Base-by-base conservation (phyloP, 2,888 invertebrate genomes). In the Eilema sororculum region DNA sequence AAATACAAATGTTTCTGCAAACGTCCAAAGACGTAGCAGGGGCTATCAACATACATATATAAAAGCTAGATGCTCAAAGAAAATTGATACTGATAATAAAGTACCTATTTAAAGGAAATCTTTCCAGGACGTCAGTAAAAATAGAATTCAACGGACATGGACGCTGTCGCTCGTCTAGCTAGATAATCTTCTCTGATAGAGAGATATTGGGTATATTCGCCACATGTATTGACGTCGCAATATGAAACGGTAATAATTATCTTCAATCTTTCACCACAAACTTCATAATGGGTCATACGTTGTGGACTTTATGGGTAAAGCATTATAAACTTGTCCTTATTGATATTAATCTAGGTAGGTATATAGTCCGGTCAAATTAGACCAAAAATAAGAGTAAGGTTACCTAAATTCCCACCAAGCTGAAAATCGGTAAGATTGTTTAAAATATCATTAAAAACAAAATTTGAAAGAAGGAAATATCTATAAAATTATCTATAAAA, bases 181-280 rank as follows among this genome's bases (percentile, higher is more conserved):
- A 75, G 79, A 75, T 78, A 67, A 73, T 68, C 72, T 67, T 6
- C 4, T 16, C 25, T 64, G 75, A 78, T 77, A 73, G 69, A 64
- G 61, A 46, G 63, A n/a, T 37, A 60, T 64, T 28, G n/a, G 57
- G 46, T 72, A 28, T 70, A 67, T 71, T 46, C 20, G 16, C 69
- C 74, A 70, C 24, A 65, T 63, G 71, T 58, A 71, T 71, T 79
- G 46, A 62, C 73, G 67, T 41, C 68, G 69, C 72, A 77, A 67
- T 70, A 68, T 67, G 67, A 73, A 78, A 67, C 65, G 66, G 41
- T 30, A 59, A n/a, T n/a, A 16, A 67, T 59, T 69, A 72, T 72
- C 69, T 72, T n/a, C 20, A 28, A 64, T 59, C 56, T 57, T 30
- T 59, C 37, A 33, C 25, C 28, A 5, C 12, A 41, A 16, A 13